Base-by-base conservation (phyloP, 1,140 invertebrate species). In the Drosophila paulistorum region DNA sequence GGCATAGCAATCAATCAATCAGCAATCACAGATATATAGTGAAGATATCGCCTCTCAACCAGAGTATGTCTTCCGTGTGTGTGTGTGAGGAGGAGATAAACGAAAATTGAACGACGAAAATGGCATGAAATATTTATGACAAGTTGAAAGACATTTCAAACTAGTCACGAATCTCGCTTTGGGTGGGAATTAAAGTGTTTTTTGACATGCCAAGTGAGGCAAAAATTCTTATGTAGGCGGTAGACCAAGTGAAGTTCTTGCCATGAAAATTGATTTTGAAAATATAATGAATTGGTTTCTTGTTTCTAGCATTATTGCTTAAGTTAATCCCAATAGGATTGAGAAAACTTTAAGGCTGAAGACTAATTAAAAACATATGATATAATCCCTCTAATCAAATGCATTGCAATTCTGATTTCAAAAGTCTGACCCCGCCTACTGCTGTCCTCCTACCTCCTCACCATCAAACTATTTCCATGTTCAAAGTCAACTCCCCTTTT, bases 401-500 rank as follows among this genome's bases (percentile, higher is more conserved):
- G 2, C 37, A 30, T 30, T 30, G 30, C 7, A 30, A 30, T 30
- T 7, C 26, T 30, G 26, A 30, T 6, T 30, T 30, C 26, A 30
- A 30, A 45, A 26, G 11, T 7, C 58, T 20, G 11, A 60, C 20
- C 33, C 30, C 13, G 23, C 14, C 33, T 11, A 9, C 37, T 10
- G 3, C 37, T 10, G 9, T 39, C 10, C 9, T 11, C 37, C 11
- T 10, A 11, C 10, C 37, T 0, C 11, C 37, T 39, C 10, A 13
- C 5, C 30, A 30, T 30, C 30, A 30, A 30, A 30, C 30, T 30
- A 30, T 30, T 30, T 37, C 10, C 35, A 37, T 37, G 35, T 37
- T 41, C 4, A 58, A 75, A 68, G 33, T 62, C 64, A 75, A 75
- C 58, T 35, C 30, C 62, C 61, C 48, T 58, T 55, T 39, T 11